These are phyloP conservation scores for Phenganax subtilis DNA, from an alignment of 92 coral and sea anemone genomes.

Conservation along the genomic window DNA sequence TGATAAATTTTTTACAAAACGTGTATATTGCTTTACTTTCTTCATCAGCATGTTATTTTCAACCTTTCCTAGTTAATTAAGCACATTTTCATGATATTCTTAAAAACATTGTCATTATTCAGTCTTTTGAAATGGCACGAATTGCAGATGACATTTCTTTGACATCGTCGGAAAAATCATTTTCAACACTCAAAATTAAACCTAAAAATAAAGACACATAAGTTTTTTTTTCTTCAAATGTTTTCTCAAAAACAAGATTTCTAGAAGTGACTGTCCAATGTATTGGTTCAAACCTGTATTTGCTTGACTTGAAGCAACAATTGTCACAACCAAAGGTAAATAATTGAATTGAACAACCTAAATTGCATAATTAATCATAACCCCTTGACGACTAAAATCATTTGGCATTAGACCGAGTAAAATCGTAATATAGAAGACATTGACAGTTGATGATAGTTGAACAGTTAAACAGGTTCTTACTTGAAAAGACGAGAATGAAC, in stretches of 20 bases:
- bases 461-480: constrained; percentile 35
- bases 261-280: too few species aligned
- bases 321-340: constrained; percentile 83
- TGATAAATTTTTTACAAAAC: too few species aligned
- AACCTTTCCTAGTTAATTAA: neutral
- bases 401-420: too few species aligned
- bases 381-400: too few species aligned
- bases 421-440: too few species aligned
- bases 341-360: constrained; percentile 92
- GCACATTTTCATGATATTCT: neutral
- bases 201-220: constrained; percentile 44
- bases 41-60: neutral
- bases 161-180: constrained; percentile 67
- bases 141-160: constrained; percentile 69
- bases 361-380: neutral
- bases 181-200: constrained; percentile 78
- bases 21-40: too few species aligned
- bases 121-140: constrained; percentile 64
- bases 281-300: constrained; percentile 71
- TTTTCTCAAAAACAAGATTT: too few species aligned
- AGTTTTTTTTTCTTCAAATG: neutral
- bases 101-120: neutral
- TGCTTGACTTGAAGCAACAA: constrained; percentile 80
- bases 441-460: neutral
- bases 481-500: constrained; percentile 81